These are phyloP conservation scores for Cyanoliseus patagonus DNA, from an alignment of 2,113 vertebrate genomes.

Conservation along the genomic window DNA sequence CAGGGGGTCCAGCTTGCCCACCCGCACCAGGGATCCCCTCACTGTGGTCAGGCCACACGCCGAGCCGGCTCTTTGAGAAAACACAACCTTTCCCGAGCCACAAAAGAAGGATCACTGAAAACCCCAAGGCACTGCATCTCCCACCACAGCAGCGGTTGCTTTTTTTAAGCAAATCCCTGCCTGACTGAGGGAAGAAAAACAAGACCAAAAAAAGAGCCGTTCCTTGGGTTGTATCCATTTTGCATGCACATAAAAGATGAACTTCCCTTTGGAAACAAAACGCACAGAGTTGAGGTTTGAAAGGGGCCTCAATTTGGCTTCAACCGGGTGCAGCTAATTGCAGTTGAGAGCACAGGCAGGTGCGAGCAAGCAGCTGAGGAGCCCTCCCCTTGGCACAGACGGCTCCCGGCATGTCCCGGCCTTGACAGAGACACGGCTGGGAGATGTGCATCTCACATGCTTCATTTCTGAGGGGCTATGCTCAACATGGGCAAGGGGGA, in stretches of 20 bases:
- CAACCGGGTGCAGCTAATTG: slow-evolving; percentile 53
- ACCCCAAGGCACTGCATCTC: background rate
- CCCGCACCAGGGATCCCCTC: background rate
- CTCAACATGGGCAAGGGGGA: background rate
- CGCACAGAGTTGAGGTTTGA: slow-evolving; percentile 30
- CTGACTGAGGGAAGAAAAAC: background rate
- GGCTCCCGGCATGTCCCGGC: background rate
- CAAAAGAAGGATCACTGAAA: background rate
- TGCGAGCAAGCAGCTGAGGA: slow-evolving; percentile 54
- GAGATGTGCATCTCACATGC: background rate
- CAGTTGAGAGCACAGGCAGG: slow-evolving; percentile 11
- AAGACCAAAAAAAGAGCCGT: background rate
- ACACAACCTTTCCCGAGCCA: background rate
- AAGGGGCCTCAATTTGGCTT: slow-evolving; percentile 56
- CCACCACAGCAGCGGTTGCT: background rate
- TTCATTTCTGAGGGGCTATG: fast-evolving
- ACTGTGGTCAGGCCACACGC: background rate
- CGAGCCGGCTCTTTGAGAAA: background rate
- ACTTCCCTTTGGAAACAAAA: slow-evolving; percentile 65
- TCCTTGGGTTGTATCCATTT: slow-evolving; percentile 54
- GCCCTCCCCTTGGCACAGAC: background rate
- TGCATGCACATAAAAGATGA: slow-evolving; percentile 59
- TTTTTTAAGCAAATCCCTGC: background rate
- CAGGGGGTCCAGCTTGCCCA: background rate
- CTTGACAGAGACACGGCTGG: fast-evolving